Evolutionary conservation across 2,888 invertebrate genomes (phyloP).

Genomic region (Ectropis crepuscularia): DNA sequence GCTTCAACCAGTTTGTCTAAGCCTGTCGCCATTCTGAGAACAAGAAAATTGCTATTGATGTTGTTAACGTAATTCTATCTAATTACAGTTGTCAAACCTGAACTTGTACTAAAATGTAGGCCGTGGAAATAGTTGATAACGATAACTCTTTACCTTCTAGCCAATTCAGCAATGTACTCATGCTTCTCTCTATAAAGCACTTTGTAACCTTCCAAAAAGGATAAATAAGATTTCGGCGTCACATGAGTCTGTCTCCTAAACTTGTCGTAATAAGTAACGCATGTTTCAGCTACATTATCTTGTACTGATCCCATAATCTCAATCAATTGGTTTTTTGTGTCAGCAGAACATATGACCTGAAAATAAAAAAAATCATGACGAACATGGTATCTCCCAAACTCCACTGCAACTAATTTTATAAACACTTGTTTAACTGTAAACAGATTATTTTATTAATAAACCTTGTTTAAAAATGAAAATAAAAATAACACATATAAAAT

Average conservation of each 20-base stretch:
- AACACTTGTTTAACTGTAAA: no score
- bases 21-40: conserved; percentile 92
- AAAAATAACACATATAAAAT: no score
- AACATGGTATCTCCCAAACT: no score
- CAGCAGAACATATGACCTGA: conserved; percentile 85
- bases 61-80: neutral
- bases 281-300: conserved; percentile 91
- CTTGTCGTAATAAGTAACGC: conserved; percentile 90
- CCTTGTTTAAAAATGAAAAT: no score
- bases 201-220: conserved; percentile 94
- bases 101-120: no score
- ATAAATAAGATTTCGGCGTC: conserved; percentile 95
- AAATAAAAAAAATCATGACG: neutral
- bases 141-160: conserved; percentile 71
- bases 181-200: conserved; percentile 90
- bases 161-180: conserved; percentile 88
- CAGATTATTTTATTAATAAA: no score
- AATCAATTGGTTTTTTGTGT: conserved; percentile 90
- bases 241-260: conserved; percentile 94
- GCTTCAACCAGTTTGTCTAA: conserved; percentile 94
- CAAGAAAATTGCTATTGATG: neutral
- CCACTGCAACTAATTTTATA: no score
- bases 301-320: conserved; percentile 93
- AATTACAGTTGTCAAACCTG: no score
- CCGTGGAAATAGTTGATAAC: neutral